Conservation (phyloP, 35 echinoderm and acorn worm species). For the Anneissia japonica region DNA sequence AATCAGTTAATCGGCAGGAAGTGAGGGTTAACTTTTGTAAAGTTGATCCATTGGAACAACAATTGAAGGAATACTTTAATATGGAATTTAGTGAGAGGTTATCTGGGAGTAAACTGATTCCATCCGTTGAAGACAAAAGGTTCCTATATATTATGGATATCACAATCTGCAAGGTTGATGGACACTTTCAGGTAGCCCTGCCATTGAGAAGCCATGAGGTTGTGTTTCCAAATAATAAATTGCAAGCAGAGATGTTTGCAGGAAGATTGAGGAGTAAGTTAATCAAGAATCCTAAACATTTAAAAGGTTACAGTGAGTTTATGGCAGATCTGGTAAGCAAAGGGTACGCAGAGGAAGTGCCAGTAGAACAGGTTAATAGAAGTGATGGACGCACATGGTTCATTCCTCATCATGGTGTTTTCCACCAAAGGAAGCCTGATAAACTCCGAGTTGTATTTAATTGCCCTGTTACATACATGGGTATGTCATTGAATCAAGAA, state of each 20-base stretch:
- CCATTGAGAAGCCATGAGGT: not conserved
- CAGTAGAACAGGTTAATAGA: not conserved
- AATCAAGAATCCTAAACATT: not conserved
- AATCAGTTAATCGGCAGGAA: not conserved
- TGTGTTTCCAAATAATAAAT: constrained; percentile 37
- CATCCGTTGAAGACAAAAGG: constrained; percentile 28
- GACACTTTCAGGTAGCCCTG: constrained; percentile 20
- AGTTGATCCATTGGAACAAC: not conserved
- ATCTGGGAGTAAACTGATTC: not conserved
- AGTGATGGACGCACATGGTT: too few relatives aligned
- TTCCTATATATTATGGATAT: constrained; percentile 14
- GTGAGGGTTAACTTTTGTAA: not conserved
- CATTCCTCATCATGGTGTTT: constrained; percentile 52
- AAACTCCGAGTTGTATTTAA: constrained; percentile 57
- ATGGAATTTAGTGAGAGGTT: not conserved
- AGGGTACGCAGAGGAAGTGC: constrained; percentile 17
- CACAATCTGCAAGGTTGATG: not conserved
- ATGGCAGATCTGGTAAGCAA: not conserved
- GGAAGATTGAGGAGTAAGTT: too few relatives aligned
- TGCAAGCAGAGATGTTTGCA: not conserved
- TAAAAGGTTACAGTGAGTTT: constrained; percentile 19
- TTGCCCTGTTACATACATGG: constrained; percentile 35
- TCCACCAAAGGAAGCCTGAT: constrained; percentile 52
- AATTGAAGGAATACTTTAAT: not conserved
- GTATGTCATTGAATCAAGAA: constrained; percentile 32